A percentile compares a stretch with the other conserved stretches of the same genome.
Conservation (phyloP, 2,113 vertebrate species). For the Python bivittatus region DNA sequence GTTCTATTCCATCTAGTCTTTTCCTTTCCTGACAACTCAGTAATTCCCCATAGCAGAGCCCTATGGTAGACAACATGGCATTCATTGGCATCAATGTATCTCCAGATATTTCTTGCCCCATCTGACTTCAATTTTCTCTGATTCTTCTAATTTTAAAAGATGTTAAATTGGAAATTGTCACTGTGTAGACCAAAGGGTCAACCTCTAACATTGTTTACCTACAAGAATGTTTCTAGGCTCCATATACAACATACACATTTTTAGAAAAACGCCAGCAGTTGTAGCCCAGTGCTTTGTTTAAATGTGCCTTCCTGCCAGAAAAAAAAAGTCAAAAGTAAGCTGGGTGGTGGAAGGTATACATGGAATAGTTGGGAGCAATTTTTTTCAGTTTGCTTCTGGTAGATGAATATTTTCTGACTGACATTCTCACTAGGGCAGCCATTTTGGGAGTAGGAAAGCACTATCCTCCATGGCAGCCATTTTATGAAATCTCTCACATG, state of each 20-base stretch:
- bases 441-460: neutral
- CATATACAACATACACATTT: neutral
- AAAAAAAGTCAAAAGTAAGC: neutral
- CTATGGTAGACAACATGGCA: neutral
- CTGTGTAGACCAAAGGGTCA: neutral
- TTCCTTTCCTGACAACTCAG: neutral
- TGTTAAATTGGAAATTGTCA: neutral
- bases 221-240: neutral
- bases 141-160: neutral
- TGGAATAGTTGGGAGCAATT: neutral
- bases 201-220: neutral
- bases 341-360: neutral
- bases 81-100: neutral
- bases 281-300: neutral
- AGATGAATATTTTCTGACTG: neutral
- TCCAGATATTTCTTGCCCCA: neutral
- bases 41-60: neutral
- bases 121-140: neutral
- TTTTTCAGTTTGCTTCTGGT: neutral
- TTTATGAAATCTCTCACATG: neutral
- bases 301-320: neutral
- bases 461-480: neutral
- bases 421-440: neutral
- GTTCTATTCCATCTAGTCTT: neutral
- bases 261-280: neutral